Evolutionary conservation across 2,888 invertebrate genomes (phyloP).

Genomic region (Eilema depressum): DNA sequence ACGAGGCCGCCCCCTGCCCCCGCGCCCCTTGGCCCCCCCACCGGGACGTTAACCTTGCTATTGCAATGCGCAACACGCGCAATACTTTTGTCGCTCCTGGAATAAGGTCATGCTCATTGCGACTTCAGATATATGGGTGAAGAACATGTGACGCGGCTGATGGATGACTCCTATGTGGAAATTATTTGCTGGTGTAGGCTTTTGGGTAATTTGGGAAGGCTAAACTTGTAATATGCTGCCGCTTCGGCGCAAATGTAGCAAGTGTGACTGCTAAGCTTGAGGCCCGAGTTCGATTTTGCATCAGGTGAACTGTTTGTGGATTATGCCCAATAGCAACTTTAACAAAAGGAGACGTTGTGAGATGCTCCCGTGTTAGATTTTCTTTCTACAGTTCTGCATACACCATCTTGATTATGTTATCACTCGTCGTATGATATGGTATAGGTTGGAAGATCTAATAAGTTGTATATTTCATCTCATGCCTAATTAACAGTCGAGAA

Average conservation of each 20-base stretch:
- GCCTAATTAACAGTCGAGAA: not conserved
- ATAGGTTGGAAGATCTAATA: not conserved
- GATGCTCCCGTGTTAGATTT: no score
- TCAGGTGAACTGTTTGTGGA: not conserved
- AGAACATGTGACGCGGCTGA: conserved; percentile 49
- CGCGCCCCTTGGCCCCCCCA: conserved; percentile 22
- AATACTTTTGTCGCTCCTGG: conserved; percentile 73
- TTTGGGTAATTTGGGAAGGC: conserved; percentile 1
- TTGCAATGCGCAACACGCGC: conserved; percentile 78
- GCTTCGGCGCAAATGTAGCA: not conserved
- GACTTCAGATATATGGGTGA: conserved; percentile 57
- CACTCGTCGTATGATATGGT: no score
- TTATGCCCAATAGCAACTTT: not conserved
- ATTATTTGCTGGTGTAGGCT: not conserved
- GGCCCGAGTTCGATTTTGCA: not conserved
- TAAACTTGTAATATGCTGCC: not conserved
- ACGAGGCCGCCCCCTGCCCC: conserved; percentile 15
- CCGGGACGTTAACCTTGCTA: conserved; percentile 76
- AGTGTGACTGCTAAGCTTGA: not conserved
- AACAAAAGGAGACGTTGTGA: no score
- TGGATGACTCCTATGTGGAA: conserved; percentile 21
- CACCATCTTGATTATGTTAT: no score
- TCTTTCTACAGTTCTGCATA: no score
- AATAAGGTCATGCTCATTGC: conserved; percentile 78
- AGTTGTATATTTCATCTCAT: not conserved